Base-by-base conservation (phyloP, 2,888 invertebrate species). In the Hydraecia micacea region DNA sequence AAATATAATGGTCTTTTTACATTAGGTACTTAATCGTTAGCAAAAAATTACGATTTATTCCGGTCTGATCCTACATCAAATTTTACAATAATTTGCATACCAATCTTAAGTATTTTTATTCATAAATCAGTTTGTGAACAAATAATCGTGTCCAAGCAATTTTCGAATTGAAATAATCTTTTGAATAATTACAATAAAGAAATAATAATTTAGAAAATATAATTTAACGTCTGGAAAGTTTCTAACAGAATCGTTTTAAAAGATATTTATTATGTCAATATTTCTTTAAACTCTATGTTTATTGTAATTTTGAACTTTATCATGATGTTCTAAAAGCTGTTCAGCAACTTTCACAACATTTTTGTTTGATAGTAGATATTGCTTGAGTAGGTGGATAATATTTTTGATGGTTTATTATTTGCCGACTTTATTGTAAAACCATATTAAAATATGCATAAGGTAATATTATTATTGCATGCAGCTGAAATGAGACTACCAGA, bases 161-260 rank as follows among this genome's bases (percentile, higher is more conserved):
- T 80, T 67, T 75, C 52, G 25, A 80, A 73, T 73, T 8, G 15
- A 55, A 69, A 75, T 68, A 68, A 71, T 58, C 52, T 68, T 66
- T 52, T 55, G 7, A 75, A 49, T 15, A 36, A 21, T 46, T 42
- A 55, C 60, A 71, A 65, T 83, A 76, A 58, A 85, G 21, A 73
- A 75, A 63, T 52, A 70, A 80, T 77, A 70, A 74, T 72, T 55
- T 39, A 58, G 6, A 69, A 81, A 82, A 77, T 69, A 62, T 73
- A 77, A 77, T 70, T 73, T 77, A 28, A 73, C 8, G 77, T 80
- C 75, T 78, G 60, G 60, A 86, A 86, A 87, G 81, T 87, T 81
- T 86, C 52, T 68, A 62, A 68, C 55, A 69, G 18, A 73, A 63
- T 36, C 73, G 52, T 87, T 85, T 72, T 65, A 58, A 52, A 66